Conservation (phyloP, 2,113 vertebrate genomes). For the Ondatra zibethicus region DNA sequence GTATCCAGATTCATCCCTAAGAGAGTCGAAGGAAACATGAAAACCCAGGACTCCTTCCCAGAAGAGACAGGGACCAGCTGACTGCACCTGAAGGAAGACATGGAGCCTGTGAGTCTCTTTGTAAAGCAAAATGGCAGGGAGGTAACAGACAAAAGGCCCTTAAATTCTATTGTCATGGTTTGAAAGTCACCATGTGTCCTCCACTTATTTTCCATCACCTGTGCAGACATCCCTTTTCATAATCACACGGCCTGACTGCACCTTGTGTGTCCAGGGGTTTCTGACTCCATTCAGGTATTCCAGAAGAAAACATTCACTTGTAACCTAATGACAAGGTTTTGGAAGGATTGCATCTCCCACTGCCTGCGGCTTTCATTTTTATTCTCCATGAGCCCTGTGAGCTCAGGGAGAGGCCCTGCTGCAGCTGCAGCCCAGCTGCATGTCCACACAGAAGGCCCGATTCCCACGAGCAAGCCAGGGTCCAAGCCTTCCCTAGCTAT, state of each 20-base stretch:
- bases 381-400: not conserved
- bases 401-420: not conserved
- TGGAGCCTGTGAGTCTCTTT: not conserved
- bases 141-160: not conserved
- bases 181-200: not conserved
- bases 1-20: not conserved
- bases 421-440: not conserved
- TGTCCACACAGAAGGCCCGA: not conserved
- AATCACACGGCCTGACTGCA: not conserved
- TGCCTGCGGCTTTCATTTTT: not conserved
- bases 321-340: not conserved
- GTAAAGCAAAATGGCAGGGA: not conserved
- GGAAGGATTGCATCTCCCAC: not conserved
- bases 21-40: not conserved
- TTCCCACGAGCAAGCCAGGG: not conserved
- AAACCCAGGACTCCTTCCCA: not conserved
- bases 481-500: not conserved
- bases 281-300: not conserved
- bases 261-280: not conserved
- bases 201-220: conserved; percentile 24
- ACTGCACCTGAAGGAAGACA: not conserved
- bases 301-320: not conserved
- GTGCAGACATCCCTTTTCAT: not conserved
- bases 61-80: not conserved
- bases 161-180: not conserved